Evolutionary conservation across 2,888 invertebrate species (phyloP).

Genomic region (Polymixis lichenea): DNA sequence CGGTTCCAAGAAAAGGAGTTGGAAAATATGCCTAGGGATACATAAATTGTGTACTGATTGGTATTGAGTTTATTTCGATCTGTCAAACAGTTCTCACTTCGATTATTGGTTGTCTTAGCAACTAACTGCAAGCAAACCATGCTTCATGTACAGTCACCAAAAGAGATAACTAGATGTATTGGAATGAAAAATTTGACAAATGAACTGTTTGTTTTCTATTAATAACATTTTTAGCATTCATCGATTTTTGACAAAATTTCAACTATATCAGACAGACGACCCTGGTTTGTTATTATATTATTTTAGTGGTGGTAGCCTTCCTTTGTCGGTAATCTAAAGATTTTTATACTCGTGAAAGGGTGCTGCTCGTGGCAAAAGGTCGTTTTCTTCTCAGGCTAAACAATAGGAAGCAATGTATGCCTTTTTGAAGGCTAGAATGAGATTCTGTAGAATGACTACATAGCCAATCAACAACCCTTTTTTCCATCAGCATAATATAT

Average conservation of each 20-base stretch:
- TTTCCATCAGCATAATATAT: not conserved
- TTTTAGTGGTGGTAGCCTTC: not conserved
- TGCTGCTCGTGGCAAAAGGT: not conserved
- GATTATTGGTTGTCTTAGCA: not conserved
- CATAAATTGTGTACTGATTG: not conserved
- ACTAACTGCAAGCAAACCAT: not conserved
- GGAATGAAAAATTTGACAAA: too few species aligned
- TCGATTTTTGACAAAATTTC: too few species aligned
- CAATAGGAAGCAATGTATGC: not conserved
- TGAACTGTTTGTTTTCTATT: too few species aligned
- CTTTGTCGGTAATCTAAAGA: not conserved
- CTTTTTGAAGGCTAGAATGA: not conserved
- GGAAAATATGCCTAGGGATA: slow-evolving; percentile 23
- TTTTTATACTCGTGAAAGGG: not conserved
- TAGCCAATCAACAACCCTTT: not conserved
- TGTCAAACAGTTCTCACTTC: not conserved
- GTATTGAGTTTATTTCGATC: slow-evolving; percentile 11
- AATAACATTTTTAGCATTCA: too few species aligned
- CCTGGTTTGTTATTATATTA: too few species aligned
- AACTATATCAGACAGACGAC: too few species aligned
- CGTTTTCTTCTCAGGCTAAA: not conserved
- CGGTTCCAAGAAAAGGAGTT: slow-evolving; percentile 9
- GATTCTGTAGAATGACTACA: not conserved
- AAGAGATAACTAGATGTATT: too few species aligned
- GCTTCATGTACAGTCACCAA: too few species aligned